These are phyloP conservation scores for Pheosia tremula DNA, from an alignment of 2,888 invertebrate species.

Conservation along the genomic window DNA sequence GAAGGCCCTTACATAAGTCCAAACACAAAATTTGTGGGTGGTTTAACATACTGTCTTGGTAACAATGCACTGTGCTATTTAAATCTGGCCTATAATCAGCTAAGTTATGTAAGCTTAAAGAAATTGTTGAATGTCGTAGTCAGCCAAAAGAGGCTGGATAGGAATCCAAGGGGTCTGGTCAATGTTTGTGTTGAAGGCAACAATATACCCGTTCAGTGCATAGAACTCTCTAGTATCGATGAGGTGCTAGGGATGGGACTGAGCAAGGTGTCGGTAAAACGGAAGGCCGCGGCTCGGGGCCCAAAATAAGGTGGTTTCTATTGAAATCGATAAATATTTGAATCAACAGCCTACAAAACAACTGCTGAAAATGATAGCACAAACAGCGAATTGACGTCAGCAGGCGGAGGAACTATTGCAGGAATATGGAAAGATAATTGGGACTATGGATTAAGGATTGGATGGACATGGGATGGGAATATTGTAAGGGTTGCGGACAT, in stretches of 20 bases:
- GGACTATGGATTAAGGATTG: no score
- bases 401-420: no score
- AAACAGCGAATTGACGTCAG: no score
- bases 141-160: slow-evolving; percentile 44
- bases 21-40: slow-evolving; percentile 40
- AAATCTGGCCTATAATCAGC: slow-evolving; percentile 61
- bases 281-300: no score
- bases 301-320: no score
- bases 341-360: no score
- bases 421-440: no score
- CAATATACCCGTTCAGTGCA: slow-evolving; percentile 49
- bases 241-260: slow-evolving; percentile 39
- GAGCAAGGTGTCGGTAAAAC: slow-evolving; percentile 23
- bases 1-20: slow-evolving; percentile 47
- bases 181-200: slow-evolving; percentile 64
- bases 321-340: no score
- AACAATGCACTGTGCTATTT: slow-evolving; percentile 59
- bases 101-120: slow-evolving; percentile 48
- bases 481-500: no score
- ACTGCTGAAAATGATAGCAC: no score
- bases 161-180: slow-evolving; percentile 55
- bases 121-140: slow-evolving; percentile 49
- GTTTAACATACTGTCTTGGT: slow-evolving; percentile 45
- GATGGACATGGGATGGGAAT: no score
- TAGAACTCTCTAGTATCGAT: slow-evolving; percentile 50